Evolutionary conservation across 2,888 invertebrate genomes (phyloP).

Genomic region (Cheilosia grossa): DNA sequence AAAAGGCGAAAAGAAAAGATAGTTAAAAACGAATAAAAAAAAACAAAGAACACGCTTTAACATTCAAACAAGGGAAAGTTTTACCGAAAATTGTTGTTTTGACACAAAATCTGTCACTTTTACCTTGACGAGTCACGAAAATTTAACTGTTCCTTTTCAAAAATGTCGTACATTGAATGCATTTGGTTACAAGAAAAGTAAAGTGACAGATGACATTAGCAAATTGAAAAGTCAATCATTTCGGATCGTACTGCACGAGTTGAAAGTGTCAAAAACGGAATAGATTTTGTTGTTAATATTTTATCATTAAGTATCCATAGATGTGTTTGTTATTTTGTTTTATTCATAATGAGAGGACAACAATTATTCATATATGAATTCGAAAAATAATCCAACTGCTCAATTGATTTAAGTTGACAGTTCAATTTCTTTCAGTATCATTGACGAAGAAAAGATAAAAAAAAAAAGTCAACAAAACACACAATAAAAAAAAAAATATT

Average conservation of each 20-base stretch:
- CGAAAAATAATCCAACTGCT: constrained; percentile 27
- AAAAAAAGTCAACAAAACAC: neutral
- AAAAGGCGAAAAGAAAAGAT: neutral
- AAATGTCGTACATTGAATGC: too few species aligned
- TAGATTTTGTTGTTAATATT: neutral
- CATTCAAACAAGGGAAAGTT: constrained; percentile 38
- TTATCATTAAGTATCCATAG: constrained; percentile 52
- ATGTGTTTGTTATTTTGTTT: constrained; percentile 42
- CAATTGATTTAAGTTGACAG: constrained; percentile 48
- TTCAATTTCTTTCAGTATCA: constrained; percentile 34
- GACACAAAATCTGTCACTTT: neutral
- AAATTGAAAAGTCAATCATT: neutral
- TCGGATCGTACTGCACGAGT: neutral
- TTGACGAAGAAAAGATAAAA: constrained; percentile 33
- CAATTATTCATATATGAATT: constrained; percentile 35
- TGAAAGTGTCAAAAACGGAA: constrained; percentile 16
- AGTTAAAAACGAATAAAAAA: neutral
- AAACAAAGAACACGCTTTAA: constrained; percentile 25
- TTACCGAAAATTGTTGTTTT: neutral
- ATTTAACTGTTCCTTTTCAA: neutral
- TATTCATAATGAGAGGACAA: constrained; percentile 57
- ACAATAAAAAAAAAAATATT: neutral
- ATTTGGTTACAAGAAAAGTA: too few species aligned
- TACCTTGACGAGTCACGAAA: too few species aligned
- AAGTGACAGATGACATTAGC: too few species aligned